Conservation (phyloP, 35 echinoderm and acorn worm genomes). For the Lytechinus pictus region DNA sequence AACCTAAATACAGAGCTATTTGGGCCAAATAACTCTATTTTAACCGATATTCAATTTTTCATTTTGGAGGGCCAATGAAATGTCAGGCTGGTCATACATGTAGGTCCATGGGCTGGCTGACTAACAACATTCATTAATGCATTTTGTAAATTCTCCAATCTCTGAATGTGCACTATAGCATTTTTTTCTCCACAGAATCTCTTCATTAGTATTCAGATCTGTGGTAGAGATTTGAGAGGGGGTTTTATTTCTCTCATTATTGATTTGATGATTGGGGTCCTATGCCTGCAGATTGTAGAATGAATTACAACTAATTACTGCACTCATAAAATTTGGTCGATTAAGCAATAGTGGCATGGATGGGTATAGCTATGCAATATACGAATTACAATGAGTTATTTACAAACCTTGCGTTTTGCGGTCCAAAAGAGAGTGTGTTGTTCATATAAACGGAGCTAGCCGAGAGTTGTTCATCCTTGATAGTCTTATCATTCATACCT, state of each 20-base stretch:
- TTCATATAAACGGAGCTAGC: slow-evolving; percentile 84
- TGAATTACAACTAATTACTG: neutral
- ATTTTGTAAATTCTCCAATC: too few relatives aligned
- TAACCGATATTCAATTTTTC: too few relatives aligned
- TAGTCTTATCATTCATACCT: slow-evolving; percentile 85
- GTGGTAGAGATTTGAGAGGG: neutral
- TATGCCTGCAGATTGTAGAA: neutral
- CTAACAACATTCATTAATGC: too few relatives aligned
- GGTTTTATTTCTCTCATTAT: neutral
- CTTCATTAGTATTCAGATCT: neutral
- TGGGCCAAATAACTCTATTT: too few relatives aligned
- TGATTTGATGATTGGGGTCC: neutral
- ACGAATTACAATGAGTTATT: too few relatives aligned
- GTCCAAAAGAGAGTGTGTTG: slow-evolving; percentile 72
- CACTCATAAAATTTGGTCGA: neutral
- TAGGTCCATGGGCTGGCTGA: too few relatives aligned
- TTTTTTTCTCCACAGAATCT: neutral
- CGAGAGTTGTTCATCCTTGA: slow-evolving; percentile 81
- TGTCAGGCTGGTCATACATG: too few relatives aligned
- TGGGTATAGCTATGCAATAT: too few relatives aligned
- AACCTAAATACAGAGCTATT: too few relatives aligned
- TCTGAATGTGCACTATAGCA: too few relatives aligned
- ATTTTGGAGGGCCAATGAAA: too few relatives aligned
- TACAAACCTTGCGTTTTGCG: slow-evolving; percentile 89
- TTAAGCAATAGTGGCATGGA: neutral